Evolutionary conservation across 1,140 invertebrate genomes (phyloP).

Genomic region (Megathymus violae): DNA sequence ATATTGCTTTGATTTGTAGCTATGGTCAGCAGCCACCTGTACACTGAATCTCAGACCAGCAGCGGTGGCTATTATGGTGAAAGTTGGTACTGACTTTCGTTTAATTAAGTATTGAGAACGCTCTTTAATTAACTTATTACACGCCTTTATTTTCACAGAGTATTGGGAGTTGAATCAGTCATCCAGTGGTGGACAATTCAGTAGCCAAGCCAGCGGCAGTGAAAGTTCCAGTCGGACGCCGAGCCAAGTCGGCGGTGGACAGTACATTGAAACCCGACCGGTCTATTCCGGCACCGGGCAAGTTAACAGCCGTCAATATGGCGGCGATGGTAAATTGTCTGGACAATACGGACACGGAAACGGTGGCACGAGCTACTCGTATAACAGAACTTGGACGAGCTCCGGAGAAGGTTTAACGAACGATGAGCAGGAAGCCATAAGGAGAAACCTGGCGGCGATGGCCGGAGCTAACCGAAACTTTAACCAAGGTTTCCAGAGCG

Average conservation of each 20-base stretch:
- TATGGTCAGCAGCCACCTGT: slow-evolving; percentile 64
- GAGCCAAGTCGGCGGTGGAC: slow-evolving; percentile 22
- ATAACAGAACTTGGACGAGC: slow-evolving; percentile 58
- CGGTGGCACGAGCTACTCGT: slow-evolving; percentile 41
- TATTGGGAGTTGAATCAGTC: slow-evolving; percentile 59
- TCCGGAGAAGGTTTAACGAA: slow-evolving; percentile 51
- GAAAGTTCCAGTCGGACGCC: slow-evolving; percentile 27
- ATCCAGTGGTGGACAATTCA: slow-evolving; percentile 37
- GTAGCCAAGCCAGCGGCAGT: slow-evolving; percentile 18
- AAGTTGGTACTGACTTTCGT: slow-evolving; percentile 51
- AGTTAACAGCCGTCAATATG: slow-evolving; percentile 28
- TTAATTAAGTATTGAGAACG: too few species aligned
- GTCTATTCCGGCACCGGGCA: slow-evolving; percentile 40
- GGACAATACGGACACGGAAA: slow-evolving; percentile 36
- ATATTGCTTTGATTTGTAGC: slow-evolving; percentile 48
- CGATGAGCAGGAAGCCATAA: slow-evolving; percentile 64
- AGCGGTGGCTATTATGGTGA: slow-evolving; percentile 66
- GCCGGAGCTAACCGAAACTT: slow-evolving; percentile 33
- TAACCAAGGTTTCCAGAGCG: slow-evolving; percentile 5
- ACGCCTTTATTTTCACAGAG: slow-evolving; percentile 44
- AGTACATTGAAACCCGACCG: slow-evolving; percentile 27
- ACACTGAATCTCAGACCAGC: slow-evolving; percentile 51
- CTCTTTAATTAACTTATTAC: too few species aligned
- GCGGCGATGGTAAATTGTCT: slow-evolving; percentile 39
- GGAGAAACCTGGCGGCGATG: slow-evolving; percentile 47